These are phyloP conservation scores for Cinara cedri DNA, from an alignment of 2,888 invertebrate genomes.

Conservation along the genomic window DNA sequence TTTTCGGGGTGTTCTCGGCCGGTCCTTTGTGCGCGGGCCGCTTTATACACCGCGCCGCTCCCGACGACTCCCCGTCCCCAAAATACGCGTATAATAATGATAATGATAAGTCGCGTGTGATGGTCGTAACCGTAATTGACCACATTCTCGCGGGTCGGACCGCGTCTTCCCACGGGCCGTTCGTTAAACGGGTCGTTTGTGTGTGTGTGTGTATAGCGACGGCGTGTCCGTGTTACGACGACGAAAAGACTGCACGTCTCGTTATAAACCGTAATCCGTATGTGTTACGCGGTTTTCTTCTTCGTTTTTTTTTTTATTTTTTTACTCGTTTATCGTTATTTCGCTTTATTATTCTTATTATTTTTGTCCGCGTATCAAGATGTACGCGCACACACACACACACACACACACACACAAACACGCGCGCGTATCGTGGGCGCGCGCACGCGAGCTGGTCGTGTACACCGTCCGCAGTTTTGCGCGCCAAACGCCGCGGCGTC, in stretches of 20 bases:
- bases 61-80: background rate
- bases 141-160: slow-evolving; percentile 56
- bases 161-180: slow-evolving; percentile 54
- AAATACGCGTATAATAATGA: too few relatives aligned
- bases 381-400: background rate
- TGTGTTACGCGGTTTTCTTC: background rate
- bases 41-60: background rate
- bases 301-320: slow-evolving; percentile 15
- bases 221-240: background rate
- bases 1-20: slow-evolving; percentile 31
- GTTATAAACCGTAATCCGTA: slow-evolving; percentile 23
- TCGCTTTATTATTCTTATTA: slow-evolving; percentile 50
- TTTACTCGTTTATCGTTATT: background rate
- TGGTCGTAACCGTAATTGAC: slow-evolving; percentile 50
- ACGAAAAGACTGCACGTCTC: slow-evolving; percentile 35
- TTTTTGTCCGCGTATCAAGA: slow-evolving; percentile 50
- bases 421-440: too few relatives aligned
- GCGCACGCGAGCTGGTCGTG: background rate
- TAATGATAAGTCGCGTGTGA: too few relatives aligned
- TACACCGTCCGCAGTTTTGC: too few relatives aligned
- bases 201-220: background rate
- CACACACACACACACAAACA: too few relatives aligned
- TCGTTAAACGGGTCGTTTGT: slow-evolving; percentile 54
- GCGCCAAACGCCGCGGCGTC: too few relatives aligned
- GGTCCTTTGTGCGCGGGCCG: slow-evolving; percentile 25